Evolutionary conservation across 1,140 invertebrate species (phyloP), one percentile per base, ranked within the genome.

Genomic region (Drosophila nasuta): DNA sequence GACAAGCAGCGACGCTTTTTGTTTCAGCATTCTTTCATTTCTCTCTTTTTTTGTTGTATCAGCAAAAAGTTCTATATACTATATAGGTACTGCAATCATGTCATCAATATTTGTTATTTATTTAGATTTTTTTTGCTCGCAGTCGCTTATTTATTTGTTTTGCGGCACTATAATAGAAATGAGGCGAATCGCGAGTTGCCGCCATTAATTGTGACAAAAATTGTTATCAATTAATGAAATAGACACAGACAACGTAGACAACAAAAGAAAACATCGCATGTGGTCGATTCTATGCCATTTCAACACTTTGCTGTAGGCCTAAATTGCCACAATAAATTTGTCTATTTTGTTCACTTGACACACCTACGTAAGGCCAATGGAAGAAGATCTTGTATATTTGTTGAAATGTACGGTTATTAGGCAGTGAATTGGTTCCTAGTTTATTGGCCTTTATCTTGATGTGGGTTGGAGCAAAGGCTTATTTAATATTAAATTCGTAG

Each of bases 151-250:
- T 54, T 54, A 54, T 54, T 54, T 54, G 28, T n/a, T 70, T 54
- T 52, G 41, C 35, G 28, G 54, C 63, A 57, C 52, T 64, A 66
- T 78, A 63, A 75, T 70, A 46, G 60, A 82, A 82, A 60, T 65
- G 76, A 75, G 71, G 66, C 71, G 51, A 28, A 76, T 41, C 68
- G 43, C 20, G 20, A 60, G 71, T 65, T 60, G 49, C 35, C 15
- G 15, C 54, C 60, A 81, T 81, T 78, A 85, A 85, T 86, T 85
- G 77, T 81, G 77, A 52, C 82, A 75, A 71, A 83, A 89, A 88
- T 88, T 88, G 77, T 89, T 88, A 78, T 80, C 83, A 89, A 88
- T 88, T 88, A 88, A 73, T 80, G 77, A 54, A 69, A 75, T 68
- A 57, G 63, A 59, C 63, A 49, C 45, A 59, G n/a, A 58, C 52